A percentile compares a stretch with the other conserved stretches of the same genome.
phyloP scores from a whole-genome alignment of 1,140 invertebrate species.

The Gerris buenoi region DNA sequence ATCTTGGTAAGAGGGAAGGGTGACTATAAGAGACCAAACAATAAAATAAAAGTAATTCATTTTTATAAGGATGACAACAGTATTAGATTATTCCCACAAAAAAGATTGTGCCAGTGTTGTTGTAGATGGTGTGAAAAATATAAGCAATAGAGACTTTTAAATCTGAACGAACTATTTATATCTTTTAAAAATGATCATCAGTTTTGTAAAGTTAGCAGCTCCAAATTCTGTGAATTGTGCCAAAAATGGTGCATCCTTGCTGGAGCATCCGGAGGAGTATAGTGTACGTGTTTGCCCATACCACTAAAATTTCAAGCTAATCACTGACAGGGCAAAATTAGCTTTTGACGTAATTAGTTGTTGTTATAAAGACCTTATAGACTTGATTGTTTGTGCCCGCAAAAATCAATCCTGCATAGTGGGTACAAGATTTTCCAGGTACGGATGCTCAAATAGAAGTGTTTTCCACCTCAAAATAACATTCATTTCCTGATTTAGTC shows the following conservation, averaged over 20 bases:
- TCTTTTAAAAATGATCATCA: not conserved
- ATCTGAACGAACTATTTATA: not conserved
- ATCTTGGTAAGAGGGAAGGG: no score
- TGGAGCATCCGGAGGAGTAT: not conserved
- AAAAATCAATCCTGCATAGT: not conserved
- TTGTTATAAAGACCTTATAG: not conserved
- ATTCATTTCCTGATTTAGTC: not conserved
- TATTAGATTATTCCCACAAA: no score
- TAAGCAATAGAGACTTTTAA: no score
- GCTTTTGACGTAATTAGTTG: no score
- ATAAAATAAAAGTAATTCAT: no score
- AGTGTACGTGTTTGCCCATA: not conserved
- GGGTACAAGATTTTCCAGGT: not conserved
- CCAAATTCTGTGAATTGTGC: not conserved
- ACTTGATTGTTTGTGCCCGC: not conserved
- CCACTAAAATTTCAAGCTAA: not conserved
- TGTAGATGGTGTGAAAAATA: no score
- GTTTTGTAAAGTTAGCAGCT: not conserved
- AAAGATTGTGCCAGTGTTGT: no score
- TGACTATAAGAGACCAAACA: no score
- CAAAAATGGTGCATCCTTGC: not conserved
- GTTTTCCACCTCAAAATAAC: not conserved
- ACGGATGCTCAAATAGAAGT: not conserved
- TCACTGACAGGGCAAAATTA: not conserved
- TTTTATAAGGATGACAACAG: no score